These are phyloP conservation scores for Clarias macrocephalus DNA, from an alignment of 2,113 vertebrate genomes.

Conservation along the genomic window DNA sequence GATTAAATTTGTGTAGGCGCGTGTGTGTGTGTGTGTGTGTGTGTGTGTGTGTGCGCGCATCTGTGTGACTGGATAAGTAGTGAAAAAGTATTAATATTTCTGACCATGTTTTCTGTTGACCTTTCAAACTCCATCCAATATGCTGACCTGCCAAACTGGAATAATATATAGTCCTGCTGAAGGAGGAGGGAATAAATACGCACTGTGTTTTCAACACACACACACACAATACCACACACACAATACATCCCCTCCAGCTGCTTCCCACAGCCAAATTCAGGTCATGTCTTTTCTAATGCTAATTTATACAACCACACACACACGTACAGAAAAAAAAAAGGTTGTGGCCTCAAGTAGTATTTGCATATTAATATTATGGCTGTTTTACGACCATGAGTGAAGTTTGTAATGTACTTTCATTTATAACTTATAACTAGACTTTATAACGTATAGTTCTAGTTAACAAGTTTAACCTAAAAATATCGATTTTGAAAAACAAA, in stretches of 20 bases:
- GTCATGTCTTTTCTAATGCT: not conserved
- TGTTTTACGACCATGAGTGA: no score
- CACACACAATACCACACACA: slow-evolving; percentile 14
- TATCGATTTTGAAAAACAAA: no score
- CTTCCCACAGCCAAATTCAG: slow-evolving; percentile 8
- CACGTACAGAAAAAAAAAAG: no score
- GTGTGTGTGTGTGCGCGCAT: not conserved
- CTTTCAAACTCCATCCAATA: not conserved
- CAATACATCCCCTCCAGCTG: not conserved
- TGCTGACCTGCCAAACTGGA: not conserved
- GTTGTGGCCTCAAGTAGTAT: no score
- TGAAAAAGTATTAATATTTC: not conserved
- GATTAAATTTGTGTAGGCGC: not conserved
- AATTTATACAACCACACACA: not conserved
- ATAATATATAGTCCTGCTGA: not conserved
- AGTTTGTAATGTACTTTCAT: no score
- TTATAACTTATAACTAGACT: no score
- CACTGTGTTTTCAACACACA: no score
- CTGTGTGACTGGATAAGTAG: not conserved
- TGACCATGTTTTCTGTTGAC: not conserved
- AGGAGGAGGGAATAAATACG: not conserved
- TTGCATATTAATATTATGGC: no score
- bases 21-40: not conserved
- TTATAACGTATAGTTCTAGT: no score
- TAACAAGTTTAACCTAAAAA: no score